Base-by-base conservation (phyloP, 1,140 invertebrate genomes). In the Drosophila ercepeae region DNA sequence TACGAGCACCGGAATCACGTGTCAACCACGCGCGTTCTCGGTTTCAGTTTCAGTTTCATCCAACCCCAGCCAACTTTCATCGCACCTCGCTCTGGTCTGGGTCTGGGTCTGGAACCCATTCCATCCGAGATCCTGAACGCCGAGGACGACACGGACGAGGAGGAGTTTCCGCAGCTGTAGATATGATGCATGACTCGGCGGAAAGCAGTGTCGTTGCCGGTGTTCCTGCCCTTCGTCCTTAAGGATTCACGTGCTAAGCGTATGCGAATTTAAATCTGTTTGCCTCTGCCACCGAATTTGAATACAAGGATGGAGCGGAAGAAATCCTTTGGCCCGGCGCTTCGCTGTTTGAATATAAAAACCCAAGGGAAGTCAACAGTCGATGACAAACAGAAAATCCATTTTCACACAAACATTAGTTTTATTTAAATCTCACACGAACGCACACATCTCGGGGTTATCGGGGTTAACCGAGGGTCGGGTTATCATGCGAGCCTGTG, bases 1-100 rank as follows among this genome's bases (percentile, higher is more conserved):
- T 89, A 89, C 81, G 86, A 89, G 48, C 77, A 71, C 50, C 88
- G 88, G 84, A 89, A 90, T 90, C 88, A 90, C 88, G 88, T 90
- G 88, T 83, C 89, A 81, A 89, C 89, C 88, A 90, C 88, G 83
- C 88, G 88, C 59, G 58, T 41, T 61, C 60, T 61, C 60, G 23
- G 57, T 29, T 46, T 63, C 54, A 18, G 44, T 34, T 36, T 59
- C 60, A 25, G 53, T 27, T 65, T 54, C 60, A 64, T 41, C 41
- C 55, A 51, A 34, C 61, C 48, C 51, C 18, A 16, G 8, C 65
- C 55, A 42, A 29, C 54, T 60, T 7, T 25, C 44, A 25, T 25
- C 21, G 14, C 54, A 57, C 42, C 60, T 39, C 32, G 7, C 3
- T 19, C 36, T 29, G n/a, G n/a, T n/a, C n/a, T n/a, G n/a, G n/a